phyloP scores from a whole-genome alignment of 2,888 invertebrate genomes.

The Drosophila quinaria region DNA sequence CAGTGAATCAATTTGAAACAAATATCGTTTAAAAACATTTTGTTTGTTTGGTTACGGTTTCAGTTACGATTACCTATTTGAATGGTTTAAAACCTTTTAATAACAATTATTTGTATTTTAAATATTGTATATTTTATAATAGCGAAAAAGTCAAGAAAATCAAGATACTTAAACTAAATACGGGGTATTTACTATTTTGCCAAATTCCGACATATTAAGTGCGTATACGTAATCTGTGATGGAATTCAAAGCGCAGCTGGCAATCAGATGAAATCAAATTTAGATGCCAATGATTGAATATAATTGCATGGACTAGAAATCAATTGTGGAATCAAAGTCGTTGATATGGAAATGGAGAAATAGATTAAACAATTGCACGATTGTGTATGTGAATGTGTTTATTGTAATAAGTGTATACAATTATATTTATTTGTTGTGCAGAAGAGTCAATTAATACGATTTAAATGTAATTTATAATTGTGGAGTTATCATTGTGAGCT shows the following conservation, averaged over 20 bases:
- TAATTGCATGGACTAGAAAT: neutral
- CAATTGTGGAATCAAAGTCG: conserved; percentile 11
- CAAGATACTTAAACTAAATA: too few relatives aligned
- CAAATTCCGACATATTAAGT: neutral
- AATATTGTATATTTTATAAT: too few relatives aligned
- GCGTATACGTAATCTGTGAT: conserved; percentile 5
- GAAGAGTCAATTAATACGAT: conserved; percentile 38
- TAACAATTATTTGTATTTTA: too few relatives aligned
- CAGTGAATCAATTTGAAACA: too few relatives aligned
- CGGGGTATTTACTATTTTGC: neutral
- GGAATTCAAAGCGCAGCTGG: neutral
- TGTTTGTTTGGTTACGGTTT: too few relatives aligned
- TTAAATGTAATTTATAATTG: conserved; percentile 38
- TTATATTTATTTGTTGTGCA: conserved; percentile 12
- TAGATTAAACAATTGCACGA: conserved; percentile 7
- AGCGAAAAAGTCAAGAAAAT: too few relatives aligned
- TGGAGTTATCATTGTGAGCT: conserved; percentile 2
- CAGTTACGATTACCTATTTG: too few relatives aligned
- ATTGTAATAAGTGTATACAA: conserved; percentile 3
- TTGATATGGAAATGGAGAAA: conserved; percentile 14
- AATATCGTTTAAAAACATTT: too few relatives aligned
- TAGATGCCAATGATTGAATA: conserved; percentile 2
- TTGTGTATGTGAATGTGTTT: too few relatives aligned
- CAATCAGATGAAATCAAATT: conserved; percentile 7
- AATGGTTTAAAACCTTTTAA: too few relatives aligned